Percentiles rank a stretch among this genome's conserved stretches.
Evolutionary conservation across 2,888 invertebrate genomes (phyloP).

Genomic region (Sycophila texana): DNA sequence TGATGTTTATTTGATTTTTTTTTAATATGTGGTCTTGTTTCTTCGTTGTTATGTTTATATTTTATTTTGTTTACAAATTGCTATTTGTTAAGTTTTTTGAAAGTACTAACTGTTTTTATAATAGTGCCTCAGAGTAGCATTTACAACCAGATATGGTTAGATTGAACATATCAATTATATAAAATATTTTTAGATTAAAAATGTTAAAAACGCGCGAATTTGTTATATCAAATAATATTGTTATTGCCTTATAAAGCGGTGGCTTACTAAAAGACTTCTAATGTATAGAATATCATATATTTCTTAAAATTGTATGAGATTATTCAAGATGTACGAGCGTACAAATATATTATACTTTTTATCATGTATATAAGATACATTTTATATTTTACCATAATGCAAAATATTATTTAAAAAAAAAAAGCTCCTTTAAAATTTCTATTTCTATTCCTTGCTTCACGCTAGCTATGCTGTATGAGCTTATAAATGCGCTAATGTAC

Average conservation of each 20-base stretch:
- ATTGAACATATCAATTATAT: neutral
- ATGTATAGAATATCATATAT: constrained; percentile 12
- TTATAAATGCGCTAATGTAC: constrained; percentile 43
- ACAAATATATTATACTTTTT: constrained; percentile 52
- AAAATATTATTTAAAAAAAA: too few species aligned
- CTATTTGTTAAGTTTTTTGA: neutral
- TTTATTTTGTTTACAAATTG: neutral
- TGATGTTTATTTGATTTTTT: neutral
- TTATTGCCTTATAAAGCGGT: neutral
- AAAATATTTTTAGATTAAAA: constrained; percentile 7
- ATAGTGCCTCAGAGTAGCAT: neutral
- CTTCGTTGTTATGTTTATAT: neutral
- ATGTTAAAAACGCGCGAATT: neutral
- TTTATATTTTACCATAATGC: too few species aligned
- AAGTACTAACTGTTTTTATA: neutral
- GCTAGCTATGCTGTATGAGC: constrained; percentile 44
- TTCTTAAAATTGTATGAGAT: constrained; percentile 22
- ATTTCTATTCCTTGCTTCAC: constrained; percentile 3
- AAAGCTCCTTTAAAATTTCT: neutral
- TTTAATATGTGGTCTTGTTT: constrained; percentile 8
- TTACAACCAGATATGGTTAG: too few species aligned
- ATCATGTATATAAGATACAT: neutral
- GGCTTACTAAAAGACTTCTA: constrained; percentile 13
- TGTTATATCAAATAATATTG: neutral
- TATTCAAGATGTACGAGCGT: constrained; percentile 51